Evolutionary conservation across 2,797 vertebrate genomes (phyloP).

Genomic region (Neostethus bicornis): DNA sequence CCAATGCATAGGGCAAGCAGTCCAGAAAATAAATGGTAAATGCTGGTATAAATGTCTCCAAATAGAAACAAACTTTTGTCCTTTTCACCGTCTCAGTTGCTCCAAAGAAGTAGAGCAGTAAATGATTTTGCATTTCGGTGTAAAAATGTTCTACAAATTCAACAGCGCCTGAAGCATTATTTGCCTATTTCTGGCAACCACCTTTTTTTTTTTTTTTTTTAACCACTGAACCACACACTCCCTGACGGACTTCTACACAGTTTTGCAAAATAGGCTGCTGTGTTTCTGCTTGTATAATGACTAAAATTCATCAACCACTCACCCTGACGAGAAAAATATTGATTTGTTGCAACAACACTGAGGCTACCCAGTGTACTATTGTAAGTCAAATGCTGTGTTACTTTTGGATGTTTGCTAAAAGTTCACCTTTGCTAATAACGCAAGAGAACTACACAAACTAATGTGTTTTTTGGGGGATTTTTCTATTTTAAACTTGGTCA

Average conservation of each 20-base stretch:
- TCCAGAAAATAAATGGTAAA: no score
- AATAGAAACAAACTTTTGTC: no score
- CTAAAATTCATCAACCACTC: conserved; percentile 30
- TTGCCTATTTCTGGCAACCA: conserved; percentile 29
- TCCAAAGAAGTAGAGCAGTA: conserved; percentile 2
- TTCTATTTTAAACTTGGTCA: conserved; percentile 3
- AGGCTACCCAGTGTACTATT: conserved; percentile 15
- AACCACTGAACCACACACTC: conserved; percentile 20
- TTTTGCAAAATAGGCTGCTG: conserved; percentile 23
- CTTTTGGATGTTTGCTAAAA: not conserved
- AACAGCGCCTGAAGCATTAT: conserved; percentile 15
- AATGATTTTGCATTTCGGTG: not conserved
- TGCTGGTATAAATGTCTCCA: no score
- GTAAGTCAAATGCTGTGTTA: conserved; percentile 9
- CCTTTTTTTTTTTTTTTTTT: no score
- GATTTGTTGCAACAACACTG: conserved; percentile 31
- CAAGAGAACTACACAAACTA: not conserved
- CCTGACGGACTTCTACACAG: conserved; percentile 19
- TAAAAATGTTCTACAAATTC: conserved; percentile 12
- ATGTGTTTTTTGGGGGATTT: not conserved
- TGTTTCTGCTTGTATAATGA: conserved; percentile 34
- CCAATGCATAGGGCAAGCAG: no score
- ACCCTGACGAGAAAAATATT: conserved; percentile 17
- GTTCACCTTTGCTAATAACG: not conserved
- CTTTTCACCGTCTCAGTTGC: not conserved